Evolutionary conservation across 2,797 vertebrate species (phyloP).

Genomic region (Enteromius fasciolatus): DNA sequence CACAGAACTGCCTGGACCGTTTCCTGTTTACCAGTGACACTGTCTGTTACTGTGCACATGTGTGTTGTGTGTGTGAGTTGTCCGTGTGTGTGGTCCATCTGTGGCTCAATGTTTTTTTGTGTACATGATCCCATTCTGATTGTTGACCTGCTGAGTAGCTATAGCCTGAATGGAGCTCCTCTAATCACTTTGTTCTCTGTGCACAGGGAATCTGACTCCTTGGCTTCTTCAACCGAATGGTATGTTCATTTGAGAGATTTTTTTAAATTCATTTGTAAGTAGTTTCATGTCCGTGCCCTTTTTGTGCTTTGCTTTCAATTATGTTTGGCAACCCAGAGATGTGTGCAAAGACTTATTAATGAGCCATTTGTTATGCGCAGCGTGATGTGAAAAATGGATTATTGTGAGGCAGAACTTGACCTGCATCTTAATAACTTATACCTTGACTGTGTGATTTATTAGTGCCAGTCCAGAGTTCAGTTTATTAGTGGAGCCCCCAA

Average conservation of each 20-base stretch:
- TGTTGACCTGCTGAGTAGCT: background rate
- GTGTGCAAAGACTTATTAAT: background rate
- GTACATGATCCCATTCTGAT: background rate
- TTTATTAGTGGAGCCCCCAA: conserved; percentile 77
- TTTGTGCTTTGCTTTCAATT: background rate
- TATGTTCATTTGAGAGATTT: conserved; percentile 20
- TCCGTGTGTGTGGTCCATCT: background rate
- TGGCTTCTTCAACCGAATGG: conserved; percentile 35
- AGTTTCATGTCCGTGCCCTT: background rate
- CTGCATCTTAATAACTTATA: background rate
- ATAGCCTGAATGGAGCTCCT: background rate
- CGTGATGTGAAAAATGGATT: background rate
- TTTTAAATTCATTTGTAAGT: background rate
- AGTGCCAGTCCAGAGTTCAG: conserved; percentile 73
- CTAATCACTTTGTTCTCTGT: background rate
- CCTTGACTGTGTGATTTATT: background rate
- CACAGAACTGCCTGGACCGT: background rate
- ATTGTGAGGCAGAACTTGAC: background rate
- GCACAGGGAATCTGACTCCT: conserved; percentile 44
- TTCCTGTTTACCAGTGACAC: background rate
- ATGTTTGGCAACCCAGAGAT: background rate
- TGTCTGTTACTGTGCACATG: background rate
- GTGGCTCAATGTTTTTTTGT: background rate
- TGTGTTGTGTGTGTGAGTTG: background rate
- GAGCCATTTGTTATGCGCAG: background rate